Evolutionary conservation across 2,888 invertebrate genomes (phyloP), one percentile per base, ranked within the genome.

Genomic region (Limulus polyphemus): DNA sequence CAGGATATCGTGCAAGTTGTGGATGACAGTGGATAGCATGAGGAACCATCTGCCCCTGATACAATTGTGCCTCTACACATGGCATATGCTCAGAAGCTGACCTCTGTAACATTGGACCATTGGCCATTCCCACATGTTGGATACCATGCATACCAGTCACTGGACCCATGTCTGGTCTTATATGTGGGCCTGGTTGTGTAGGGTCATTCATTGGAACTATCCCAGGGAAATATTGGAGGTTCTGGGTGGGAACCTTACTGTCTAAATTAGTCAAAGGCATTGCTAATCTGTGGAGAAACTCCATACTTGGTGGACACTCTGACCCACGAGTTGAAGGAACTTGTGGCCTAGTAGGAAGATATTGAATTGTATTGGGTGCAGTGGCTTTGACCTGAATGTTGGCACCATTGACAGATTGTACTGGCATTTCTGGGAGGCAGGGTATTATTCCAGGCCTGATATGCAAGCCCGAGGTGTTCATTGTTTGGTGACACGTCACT

Each of bases 351-450:
- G 93, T 90, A 32, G 97, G 97, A 76, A 95, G 83, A 81, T 97
- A 97, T 80, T 97, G 95, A 75, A 97, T 97, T 50, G 97, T 97
- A 78, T 97, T 97, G 0, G 97, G 95, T 12, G 95, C 93, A 77
- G 90, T 93, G 11, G 95, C 89, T 78, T 95, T 95, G 46, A 97
- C 93, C 78, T 91, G 90, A 61, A 79, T 76, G 77, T 90, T 94
- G 11, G 60, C 59, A 46, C 60, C 57, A 72, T 85, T 85, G 73
- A 84, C 84, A 49, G 68, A 61, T 10, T 62, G 47, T 48, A 48
- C 14, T 12, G 46, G 17, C 13, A 51, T 49, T 16, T 52, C 54
- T 10, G 60, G 60, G 12, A 58, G 60, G 51, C 64, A 59, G 46
- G 49, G 58, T 61, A 67, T 64, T 61, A 64, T 58, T 10, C 61